Base-by-base conservation (phyloP, 23 tunicate species). In the Trididemnum nubilum region DNA sequence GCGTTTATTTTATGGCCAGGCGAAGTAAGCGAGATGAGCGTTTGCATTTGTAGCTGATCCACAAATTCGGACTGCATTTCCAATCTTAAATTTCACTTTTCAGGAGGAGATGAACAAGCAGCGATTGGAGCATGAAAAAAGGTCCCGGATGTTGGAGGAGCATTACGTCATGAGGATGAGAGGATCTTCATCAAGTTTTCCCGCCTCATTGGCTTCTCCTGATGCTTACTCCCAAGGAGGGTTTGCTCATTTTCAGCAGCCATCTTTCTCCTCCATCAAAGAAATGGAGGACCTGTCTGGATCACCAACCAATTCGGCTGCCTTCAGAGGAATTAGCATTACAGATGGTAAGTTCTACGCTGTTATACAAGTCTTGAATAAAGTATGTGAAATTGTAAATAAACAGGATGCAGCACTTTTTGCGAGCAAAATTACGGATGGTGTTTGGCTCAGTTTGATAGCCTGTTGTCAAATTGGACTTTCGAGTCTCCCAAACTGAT, bases 91-190 rank as follows among this genome's bases (percentile, higher is more conserved):
- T n/a, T n/a, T n/a, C n/a, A n/a, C 25, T 31, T 33, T 75, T 3
- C 61, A 87, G 92, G 86, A 87, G 71, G 86, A 82, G 37, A 36
- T 87, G n/a, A 85, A 76, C 25, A 87, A 87, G 30, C 92, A 87
- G 29, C 75, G 92, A 18, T 22, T 82, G 35, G 92, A 87, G 36
- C 86, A 87, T 64, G 92, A 87, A 37, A 82, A 82, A 52, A 79
- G 92, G 44, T 81, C 92, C 34, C 82, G 92, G 82, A 81, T 87
- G 83, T 50, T 87, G 83, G 92, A 87, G 58, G 92, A 87, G 61
- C 92, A 87, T 51, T 87, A 81, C 49, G 59, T 81, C 71, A 85
- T 85, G 72, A 85, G 78, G 73, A 85, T 85, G 84, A 54, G 64
- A 54, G 29, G 60, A 29, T 85, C 90, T 25, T 37, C 84, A 5